Evolutionary conservation across 2,888 invertebrate species (phyloP).

Genomic region (Pristionchus japonicus): DNA sequence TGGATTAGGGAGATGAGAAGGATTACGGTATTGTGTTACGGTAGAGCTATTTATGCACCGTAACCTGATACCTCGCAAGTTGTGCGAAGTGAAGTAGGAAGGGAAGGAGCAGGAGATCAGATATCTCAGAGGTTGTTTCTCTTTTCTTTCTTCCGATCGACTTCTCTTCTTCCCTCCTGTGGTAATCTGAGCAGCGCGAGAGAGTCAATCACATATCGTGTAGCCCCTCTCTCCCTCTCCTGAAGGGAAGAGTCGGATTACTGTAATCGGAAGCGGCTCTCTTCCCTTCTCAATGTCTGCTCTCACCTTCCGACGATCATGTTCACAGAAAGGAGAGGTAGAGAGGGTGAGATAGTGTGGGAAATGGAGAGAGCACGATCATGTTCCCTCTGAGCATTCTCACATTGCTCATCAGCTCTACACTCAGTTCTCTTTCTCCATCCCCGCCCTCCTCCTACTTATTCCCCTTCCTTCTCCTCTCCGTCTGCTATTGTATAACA

Average conservation of each 20-base stretch:
- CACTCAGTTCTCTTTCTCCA: slow-evolving; percentile 12
- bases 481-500: slow-evolving; percentile 20
- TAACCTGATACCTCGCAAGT: background rate
- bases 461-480: background rate
- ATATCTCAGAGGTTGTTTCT: slow-evolving; percentile 31
- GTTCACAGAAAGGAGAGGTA: background rate
- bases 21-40: background rate
- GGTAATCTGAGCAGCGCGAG: background rate
- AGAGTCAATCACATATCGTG: slow-evolving; percentile 39
- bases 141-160: slow-evolving; percentile 1
- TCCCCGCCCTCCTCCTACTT: too few species aligned
- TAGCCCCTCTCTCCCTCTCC: background rate
- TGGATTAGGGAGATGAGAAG: background rate
- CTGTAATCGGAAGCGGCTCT: background rate
- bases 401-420: background rate
- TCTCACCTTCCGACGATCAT: background rate
- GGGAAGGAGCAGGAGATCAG: background rate
- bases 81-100: background rate
- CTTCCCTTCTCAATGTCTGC: background rate
- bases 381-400: slow-evolving; percentile 4
- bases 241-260: background rate
- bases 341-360: background rate
- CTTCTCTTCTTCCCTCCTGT: background rate
- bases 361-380: background rate
- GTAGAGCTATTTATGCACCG: too few species aligned